Evolutionary conservation across 2,888 invertebrate genomes (phyloP), one percentile per base, ranked within the genome.

Genomic region (Tromatobia lineatoria): DNA sequence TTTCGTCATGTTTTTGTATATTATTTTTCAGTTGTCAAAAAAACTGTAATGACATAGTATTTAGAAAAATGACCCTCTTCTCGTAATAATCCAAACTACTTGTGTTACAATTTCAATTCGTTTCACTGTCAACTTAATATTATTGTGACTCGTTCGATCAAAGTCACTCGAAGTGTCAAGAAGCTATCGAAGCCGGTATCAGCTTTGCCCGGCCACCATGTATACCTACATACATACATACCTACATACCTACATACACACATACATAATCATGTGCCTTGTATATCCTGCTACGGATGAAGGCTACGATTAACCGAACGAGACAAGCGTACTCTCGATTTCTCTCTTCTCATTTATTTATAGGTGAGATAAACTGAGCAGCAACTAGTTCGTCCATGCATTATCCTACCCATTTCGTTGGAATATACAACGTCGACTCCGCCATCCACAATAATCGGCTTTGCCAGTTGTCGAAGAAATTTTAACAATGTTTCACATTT

Each of bases 321-420:
- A 71, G 83, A 80, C 83, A 83, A 67, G 79, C 83, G 74, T 76
- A 80, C 80, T 80, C 83, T 80, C 80, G 79, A 76, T 83, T 80
- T 83, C 74, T 83, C 76, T 75, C 76, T 76, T 57, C 20, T 81
- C 70, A 66, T 81, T 76, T 71, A 76, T 75, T 76, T 76, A 57
- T 64, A 75, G 38, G 0, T 2, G 10, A 38, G 52, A 11, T 23
- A 20, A 18, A 18, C 69, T 42, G 34, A 64, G 47, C 74, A 50
- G 57, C 15, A 11, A 2, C 61, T 20, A 8, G 10, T 59, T 23
- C 50, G 50, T 42, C 20, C 45, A 34, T 50, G 34, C 47, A 29
- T 13, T 18, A 59, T 69, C n/a, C 25, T 25, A 71, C 47, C 67
- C 52, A 25, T 77, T 80, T 57, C 29, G 57, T 34, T 71, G 50